These are phyloP conservation scores for Pseudomyrmex cubaensis DNA, from an alignment of 1,140 invertebrate genomes.

Conservation along the genomic window DNA sequence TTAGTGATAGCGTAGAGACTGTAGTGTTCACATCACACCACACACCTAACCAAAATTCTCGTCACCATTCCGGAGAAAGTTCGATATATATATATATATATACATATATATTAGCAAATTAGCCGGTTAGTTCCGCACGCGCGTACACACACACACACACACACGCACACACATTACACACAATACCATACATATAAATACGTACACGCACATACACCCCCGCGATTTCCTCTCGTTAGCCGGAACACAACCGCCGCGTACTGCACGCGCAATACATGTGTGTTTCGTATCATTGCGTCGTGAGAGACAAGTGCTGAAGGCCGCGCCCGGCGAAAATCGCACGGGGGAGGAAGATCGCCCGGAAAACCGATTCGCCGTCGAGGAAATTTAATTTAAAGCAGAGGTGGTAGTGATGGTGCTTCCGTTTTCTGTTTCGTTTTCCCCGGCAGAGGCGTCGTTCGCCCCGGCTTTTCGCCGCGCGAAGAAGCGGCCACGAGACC, in stretches of 20 bases:
- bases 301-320: conserved; percentile 3
- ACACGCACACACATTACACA: not conserved
- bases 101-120: conserved; percentile 44
- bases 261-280: not conserved
- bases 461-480: too few relatives aligned
- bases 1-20: conserved; percentile 84
- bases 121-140: conserved; percentile 21
- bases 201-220: not conserved
- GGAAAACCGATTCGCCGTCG: not conserved
- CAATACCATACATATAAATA: too few relatives aligned
- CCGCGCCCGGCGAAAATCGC: conserved; percentile 22
- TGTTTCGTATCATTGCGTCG: conserved; percentile 43
- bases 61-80: conserved; percentile 38
- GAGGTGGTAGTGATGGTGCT: conserved; percentile 30
- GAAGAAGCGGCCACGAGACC: too few relatives aligned
- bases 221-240: too few relatives aligned
- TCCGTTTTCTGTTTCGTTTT: not conserved
- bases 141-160: conserved; percentile 7
- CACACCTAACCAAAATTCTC: conserved; percentile 57
- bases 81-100: conserved; percentile 52
- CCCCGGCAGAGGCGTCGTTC: not conserved
- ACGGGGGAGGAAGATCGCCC: not conserved
- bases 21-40: conserved; percentile 79
- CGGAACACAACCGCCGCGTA: too few relatives aligned
- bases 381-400: not conserved